Percentiles rank a stretch among this genome's conserved stretches.
Evolutionary conservation across 2,113 vertebrate species (phyloP).

Genomic region (Camelus bactrianus): DNA sequence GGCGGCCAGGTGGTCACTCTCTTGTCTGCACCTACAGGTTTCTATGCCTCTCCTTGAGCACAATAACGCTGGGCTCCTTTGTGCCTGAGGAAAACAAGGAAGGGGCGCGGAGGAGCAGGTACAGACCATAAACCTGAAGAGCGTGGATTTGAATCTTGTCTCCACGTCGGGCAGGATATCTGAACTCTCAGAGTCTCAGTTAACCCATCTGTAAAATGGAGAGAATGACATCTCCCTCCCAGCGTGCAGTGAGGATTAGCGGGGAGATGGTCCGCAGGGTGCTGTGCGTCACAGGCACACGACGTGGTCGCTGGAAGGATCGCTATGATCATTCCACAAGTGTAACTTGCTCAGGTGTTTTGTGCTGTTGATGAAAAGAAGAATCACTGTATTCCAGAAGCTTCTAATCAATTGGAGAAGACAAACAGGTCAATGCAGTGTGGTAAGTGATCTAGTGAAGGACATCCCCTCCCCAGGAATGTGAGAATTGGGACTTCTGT

Average conservation of each 20-base stretch:
- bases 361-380: neutral
- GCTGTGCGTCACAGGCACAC: rapidly evolving
- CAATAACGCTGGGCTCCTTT: neutral
- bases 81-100: neutral
- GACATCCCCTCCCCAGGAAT: neutral
- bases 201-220: neutral
- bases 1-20: neutral
- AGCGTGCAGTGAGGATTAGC: neutral
- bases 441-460: neutral
- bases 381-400: neutral
- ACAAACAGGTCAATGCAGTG: neutral
- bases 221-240: neutral
- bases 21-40: rapidly evolving
- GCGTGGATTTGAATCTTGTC: neutral
- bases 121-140: neutral
- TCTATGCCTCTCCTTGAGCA: neutral
- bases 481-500: neutral
- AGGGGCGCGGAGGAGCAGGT: rapidly evolving
- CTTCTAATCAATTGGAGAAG: neutral
- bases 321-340: neutral
- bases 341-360: neutral
- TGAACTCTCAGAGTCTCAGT: neutral
- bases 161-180: neutral
- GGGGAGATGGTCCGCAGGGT: rapidly evolving
- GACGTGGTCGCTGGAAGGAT: neutral